Evolutionary conservation across 2,888 invertebrate species (phyloP).

Genomic region (Glyphotaelius pellucidus): DNA sequence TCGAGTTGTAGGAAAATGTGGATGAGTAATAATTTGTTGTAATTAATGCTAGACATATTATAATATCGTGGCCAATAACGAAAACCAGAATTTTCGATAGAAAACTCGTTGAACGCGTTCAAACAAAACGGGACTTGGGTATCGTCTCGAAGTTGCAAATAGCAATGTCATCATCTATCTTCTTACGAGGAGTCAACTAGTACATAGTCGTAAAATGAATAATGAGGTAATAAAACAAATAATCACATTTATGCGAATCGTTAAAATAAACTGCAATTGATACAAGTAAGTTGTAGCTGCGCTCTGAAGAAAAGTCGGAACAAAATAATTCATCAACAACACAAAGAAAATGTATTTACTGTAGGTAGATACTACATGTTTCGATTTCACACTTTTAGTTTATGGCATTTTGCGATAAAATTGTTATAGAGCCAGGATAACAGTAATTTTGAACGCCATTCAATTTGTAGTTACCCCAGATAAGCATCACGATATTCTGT

Average conservation of each 20-base stretch:
- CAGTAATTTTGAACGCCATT: slow-evolving; percentile 33
- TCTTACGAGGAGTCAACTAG: not conserved
- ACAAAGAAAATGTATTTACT: not conserved
- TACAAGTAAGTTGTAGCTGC: not conserved
- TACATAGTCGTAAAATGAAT: not conserved
- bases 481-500: slow-evolving; percentile 24
- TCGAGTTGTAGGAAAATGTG: not conserved
- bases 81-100: not conserved
- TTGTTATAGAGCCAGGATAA: slow-evolving; percentile 6
- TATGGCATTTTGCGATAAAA: slow-evolving; percentile 15
- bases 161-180: not conserved
- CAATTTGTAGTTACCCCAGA: slow-evolving; percentile 37
- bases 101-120: not conserved
- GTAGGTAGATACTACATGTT: not conserved
- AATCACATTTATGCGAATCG: not conserved
- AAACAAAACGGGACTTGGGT: not conserved
- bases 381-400: not conserved
- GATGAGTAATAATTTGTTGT: not conserved
- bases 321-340: slow-evolving; percentile 5
- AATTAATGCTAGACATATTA: not conserved
- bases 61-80: not conserved
- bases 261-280: not conserved
- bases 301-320: not conserved
- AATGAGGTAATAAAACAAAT: not conserved
- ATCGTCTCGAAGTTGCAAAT: not conserved